Conservation (phyloP, 2,797 vertebrate species). For the Nannoperca australis region DNA sequence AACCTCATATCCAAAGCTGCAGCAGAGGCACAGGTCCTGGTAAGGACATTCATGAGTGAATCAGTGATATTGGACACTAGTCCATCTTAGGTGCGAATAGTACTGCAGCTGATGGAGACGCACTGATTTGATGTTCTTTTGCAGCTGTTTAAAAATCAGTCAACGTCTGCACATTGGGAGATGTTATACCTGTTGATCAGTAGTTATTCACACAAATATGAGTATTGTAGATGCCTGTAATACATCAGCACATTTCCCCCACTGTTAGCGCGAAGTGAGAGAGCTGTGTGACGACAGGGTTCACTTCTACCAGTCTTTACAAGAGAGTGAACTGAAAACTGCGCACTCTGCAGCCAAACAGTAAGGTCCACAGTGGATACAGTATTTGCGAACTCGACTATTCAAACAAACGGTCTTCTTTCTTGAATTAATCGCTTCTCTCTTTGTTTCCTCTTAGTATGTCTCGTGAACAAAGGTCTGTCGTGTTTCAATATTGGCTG, state of each 20-base stretch:
- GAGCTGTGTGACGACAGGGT: slow-evolving; percentile 82
- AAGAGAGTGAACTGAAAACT: slow-evolving; percentile 77
- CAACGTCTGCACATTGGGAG: neutral
- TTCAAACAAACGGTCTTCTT: neutral
- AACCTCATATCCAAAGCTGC: slow-evolving; percentile 43
- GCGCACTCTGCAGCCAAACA: slow-evolving; percentile 43
- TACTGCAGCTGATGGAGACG: neutral
- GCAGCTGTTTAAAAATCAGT: neutral
- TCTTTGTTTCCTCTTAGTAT: slow-evolving; percentile 63
- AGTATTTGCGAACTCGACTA: neutral
- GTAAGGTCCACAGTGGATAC: slow-evolving; percentile 65
- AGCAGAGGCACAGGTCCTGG: slow-evolving; percentile 84
- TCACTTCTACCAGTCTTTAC: slow-evolving; percentile 84
- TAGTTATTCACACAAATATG: neutral
- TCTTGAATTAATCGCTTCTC: neutral
- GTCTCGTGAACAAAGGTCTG: slow-evolving; percentile 75
- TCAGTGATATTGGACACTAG: neutral
- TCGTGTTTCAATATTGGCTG: slow-evolving; percentile 82
- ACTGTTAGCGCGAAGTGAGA: slow-evolving; percentile 83
- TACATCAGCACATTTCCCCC: neutral
- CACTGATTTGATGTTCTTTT: neutral
- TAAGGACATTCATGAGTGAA: slow-evolving; percentile 56
- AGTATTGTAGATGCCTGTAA: neutral
- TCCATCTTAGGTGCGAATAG: neutral
- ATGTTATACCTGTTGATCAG: neutral